phyloP scores from a whole-genome alignment of 2,888 invertebrate genomes.

The Erpobdella octoculata region DNA sequence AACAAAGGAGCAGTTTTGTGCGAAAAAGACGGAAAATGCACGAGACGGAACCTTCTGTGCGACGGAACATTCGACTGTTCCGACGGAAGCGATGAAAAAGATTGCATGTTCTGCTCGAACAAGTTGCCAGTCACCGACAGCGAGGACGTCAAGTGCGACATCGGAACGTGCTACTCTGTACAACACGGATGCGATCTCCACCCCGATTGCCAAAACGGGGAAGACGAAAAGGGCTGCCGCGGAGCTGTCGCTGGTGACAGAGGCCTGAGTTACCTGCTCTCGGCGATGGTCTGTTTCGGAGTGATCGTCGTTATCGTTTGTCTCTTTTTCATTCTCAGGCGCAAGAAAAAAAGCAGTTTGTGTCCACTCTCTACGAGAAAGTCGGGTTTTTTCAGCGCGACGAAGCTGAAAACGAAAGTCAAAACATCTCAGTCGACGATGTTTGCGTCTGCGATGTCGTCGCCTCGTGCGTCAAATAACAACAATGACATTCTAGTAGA shows the following conservation, averaged over 20 bases:
- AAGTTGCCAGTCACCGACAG: not conserved
- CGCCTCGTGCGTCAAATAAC: not conserved
- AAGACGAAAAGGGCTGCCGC: not conserved
- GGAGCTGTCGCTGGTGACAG: not conserved
- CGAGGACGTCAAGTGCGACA: not conserved
- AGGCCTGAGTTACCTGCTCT: not conserved
- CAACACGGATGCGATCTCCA: not conserved
- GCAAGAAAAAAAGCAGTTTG: not conserved
- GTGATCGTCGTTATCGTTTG: not conserved
- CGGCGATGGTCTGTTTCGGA: not conserved
- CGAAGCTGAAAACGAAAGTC: not conserved
- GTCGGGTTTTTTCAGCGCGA: not conserved
- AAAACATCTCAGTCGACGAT: not conserved
- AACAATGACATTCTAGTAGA: too few species aligned
- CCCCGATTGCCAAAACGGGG: conserved; percentile 3
- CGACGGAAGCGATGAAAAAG: not conserved
- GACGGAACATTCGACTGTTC: not conserved
- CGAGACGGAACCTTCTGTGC: not conserved
- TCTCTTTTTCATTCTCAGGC: not conserved
- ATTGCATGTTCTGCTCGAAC: not conserved
- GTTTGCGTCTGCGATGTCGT: not conserved
- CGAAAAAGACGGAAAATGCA: not conserved
- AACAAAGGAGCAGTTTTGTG: not conserved
- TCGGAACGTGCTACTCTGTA: not conserved
- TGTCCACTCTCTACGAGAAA: not conserved